These are phyloP conservation scores for Urosaurus nigricauda DNA, from an alignment of 2,797 vertebrate genomes.

Conservation along the genomic window DNA sequence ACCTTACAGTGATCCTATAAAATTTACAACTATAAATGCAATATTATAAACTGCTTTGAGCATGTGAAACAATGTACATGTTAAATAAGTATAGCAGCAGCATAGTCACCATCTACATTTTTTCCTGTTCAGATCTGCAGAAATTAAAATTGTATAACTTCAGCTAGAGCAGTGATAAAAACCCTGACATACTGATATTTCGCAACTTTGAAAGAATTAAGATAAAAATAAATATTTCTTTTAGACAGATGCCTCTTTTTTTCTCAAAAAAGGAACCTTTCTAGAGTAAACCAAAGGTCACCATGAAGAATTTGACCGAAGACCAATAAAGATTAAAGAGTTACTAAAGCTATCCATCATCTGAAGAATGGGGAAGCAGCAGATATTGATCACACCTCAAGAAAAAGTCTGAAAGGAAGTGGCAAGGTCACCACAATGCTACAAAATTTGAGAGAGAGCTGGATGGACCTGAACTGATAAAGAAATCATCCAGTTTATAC, in stretches of 20 bases:
- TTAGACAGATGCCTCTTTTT: no score
- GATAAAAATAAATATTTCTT: neutral
- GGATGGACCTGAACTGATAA: slow-evolving; percentile 58
- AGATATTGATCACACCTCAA: slow-evolving; percentile 75
- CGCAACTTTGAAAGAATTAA: neutral
- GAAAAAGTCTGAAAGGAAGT: slow-evolving; percentile 68
- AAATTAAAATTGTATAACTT: neutral
- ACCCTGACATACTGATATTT: neutral
- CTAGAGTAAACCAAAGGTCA: slow-evolving; percentile 65
- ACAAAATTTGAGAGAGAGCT: slow-evolving; percentile 35
- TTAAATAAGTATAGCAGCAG: neutral
- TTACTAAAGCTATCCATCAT: slow-evolving; percentile 74
- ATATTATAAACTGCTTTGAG: neutral
- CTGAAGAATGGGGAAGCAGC: slow-evolving; percentile 73
- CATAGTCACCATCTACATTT: neutral
- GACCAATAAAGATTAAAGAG: slow-evolving; percentile 71
- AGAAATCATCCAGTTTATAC: slow-evolving; percentile 35
- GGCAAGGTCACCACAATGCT: slow-evolving; percentile 62
- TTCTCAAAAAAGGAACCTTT: slow-evolving; percentile 34
- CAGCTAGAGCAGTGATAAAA: neutral
- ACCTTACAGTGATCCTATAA: neutral
- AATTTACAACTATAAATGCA: neutral
- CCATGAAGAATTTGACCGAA: slow-evolving; percentile 65
- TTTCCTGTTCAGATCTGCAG: neutral
- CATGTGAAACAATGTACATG: neutral